A percentile compares a stretch with the other conserved stretches of the same genome.
These are phyloP conservation scores for Neuroterus valhalla DNA, from an alignment of 1,140 invertebrate species.

Conservation along the genomic window DNA sequence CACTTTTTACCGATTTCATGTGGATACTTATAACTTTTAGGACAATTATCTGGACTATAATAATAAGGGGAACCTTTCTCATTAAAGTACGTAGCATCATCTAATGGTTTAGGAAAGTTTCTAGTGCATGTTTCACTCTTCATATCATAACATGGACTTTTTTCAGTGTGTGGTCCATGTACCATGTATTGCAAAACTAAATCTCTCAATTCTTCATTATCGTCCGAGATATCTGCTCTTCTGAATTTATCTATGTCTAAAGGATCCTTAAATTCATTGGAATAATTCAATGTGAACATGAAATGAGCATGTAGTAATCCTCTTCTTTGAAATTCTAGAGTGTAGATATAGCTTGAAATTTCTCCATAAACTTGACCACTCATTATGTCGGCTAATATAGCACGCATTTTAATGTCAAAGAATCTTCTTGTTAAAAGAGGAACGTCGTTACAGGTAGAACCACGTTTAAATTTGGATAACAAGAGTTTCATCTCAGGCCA, in stretches of 20 bases:
- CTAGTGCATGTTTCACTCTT: conserved; percentile 37
- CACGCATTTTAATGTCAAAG: too few species aligned
- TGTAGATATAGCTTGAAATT: conserved; percentile 34
- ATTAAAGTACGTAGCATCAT: conserved; percentile 35
- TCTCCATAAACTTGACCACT: conserved; percentile 12
- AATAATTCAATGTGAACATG: conserved; percentile 38
- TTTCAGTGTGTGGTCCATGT: conserved; percentile 39
- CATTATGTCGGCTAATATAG: too few species aligned
- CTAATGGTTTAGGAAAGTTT: conserved; percentile 43
- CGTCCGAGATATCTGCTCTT: conserved; percentile 37
- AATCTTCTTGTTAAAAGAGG: too few species aligned
- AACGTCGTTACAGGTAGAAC: too few species aligned
- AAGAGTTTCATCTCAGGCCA: too few species aligned
- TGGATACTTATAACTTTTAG: conserved; percentile 33
- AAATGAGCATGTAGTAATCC: conserved; percentile 29
- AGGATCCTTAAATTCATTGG: conserved; percentile 36
- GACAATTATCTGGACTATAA: conserved; percentile 28
- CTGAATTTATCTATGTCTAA: conserved; percentile 39
- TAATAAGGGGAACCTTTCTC: conserved; percentile 42
- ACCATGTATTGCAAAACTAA: conserved; percentile 43
- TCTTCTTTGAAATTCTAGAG: conserved; percentile 38
- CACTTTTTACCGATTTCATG: conserved; percentile 32
- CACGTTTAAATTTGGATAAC: too few species aligned
- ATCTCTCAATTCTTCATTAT: conserved; percentile 29
- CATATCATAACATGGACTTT: conserved; percentile 36